Evolutionary conservation across 2,113 vertebrate species (phyloP).

Genomic region (Pachyramphus minor): DNA sequence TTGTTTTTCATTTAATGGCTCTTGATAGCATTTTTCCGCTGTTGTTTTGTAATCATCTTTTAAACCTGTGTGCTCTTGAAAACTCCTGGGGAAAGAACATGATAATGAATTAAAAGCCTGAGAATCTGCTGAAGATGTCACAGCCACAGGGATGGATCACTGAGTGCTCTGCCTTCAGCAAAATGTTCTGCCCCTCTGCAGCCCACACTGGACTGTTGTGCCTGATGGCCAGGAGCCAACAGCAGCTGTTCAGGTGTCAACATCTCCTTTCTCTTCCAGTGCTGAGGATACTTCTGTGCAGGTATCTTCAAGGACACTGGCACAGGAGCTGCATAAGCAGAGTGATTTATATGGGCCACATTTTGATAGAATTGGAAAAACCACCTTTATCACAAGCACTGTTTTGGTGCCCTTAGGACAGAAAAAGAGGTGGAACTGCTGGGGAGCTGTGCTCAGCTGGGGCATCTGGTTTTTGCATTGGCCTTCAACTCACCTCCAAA

Average conservation of each 20-base stretch:
- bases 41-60: not conserved
- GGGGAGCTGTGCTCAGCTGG: not conserved
- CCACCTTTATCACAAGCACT: not conserved
- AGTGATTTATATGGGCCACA: not conserved
- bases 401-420: not conserved
- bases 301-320: not conserved
- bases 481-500: not conserved
- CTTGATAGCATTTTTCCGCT: not conserved
- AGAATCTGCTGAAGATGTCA: not conserved
- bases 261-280: not conserved
- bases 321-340: not conserved
- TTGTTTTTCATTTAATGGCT: not conserved
- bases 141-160: not conserved
- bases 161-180: not conserved
- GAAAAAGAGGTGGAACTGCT: not conserved
- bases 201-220: fast-evolving
- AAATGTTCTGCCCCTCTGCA: not conserved
- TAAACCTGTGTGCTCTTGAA: not conserved
- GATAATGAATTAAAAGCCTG: not conserved
- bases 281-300: not conserved
- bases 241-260: not conserved
- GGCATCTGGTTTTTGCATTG: not conserved
- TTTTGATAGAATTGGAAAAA: not conserved
- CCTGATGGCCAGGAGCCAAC: fast-evolving
- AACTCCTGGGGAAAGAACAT: not conserved